Conservation (phyloP, 2,113 vertebrate genomes). For the Ptilonorhynchus violaceus region DNA sequence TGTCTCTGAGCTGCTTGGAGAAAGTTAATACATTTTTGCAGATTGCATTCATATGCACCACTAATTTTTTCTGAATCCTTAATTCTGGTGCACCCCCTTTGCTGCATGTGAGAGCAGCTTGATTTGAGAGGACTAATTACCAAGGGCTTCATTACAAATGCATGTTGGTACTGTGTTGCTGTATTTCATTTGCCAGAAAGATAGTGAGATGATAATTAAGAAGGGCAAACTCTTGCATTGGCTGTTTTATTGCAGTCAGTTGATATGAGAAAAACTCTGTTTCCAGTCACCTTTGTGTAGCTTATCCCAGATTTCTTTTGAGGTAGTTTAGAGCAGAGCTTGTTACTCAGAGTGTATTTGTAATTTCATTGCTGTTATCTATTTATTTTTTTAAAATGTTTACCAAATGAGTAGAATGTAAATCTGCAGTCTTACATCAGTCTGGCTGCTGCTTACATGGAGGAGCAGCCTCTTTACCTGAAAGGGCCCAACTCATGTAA, state of each 20-base stretch:
- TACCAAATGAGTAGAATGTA: neutral
- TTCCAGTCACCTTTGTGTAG: neutral
- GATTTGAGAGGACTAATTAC: constrained; percentile 30
- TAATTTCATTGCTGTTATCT: neutral
- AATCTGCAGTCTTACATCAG: neutral
- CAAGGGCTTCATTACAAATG: constrained; percentile 6
- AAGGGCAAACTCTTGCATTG: neutral
- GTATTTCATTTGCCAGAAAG: constrained; percentile 23
- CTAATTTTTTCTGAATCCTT: neutral
- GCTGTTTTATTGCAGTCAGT: neutral
- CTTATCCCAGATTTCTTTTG: neutral
- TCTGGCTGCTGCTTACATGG: neutral
- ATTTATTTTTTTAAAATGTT: neutral
- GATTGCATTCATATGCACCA: neutral
- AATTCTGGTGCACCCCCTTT: constrained; percentile 31
- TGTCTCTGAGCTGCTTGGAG: neutral
- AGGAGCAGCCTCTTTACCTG: neutral
- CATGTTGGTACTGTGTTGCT: neutral
- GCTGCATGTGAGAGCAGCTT: constrained; percentile 13
- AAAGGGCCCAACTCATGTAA: neutral
- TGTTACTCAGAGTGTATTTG: neutral
- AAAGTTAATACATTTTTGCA: neutral
- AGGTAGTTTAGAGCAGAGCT: neutral
- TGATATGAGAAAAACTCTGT: neutral
- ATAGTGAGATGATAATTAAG: neutral